Evolutionary conservation across 2,797 vertebrate species (phyloP), one percentile per base, ranked within the genome.

Genomic region (Artibeus lituratus): DNA sequence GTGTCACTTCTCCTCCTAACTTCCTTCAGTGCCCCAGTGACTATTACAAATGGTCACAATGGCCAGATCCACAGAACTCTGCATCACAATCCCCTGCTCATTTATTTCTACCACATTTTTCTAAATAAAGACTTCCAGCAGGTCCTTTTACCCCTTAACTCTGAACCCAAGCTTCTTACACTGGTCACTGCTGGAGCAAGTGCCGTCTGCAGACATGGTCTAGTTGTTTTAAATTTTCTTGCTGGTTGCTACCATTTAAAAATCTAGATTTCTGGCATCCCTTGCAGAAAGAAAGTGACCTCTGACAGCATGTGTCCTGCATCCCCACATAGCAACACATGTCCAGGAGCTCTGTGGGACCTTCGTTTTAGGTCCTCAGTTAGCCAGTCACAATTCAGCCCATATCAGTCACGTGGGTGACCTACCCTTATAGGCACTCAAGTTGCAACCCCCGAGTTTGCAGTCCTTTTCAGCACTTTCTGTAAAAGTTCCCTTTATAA

Each of bases 1-100:
- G 44, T 4, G 72, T 76, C 24, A 57, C 59, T 92, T 87, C n/a
- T 91, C 42, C 93, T 94, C 39, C 77, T 37, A 70, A 72, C 35
- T 65, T 80, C 69, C 74, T 51, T 72, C 67, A 62, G 42, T 24
- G 49, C 70, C 72, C 84, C 70, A 32, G 8, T 65, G 42, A 94
- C 62, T 65, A 18, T 35, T 29, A 53, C 10, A 78, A 83, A 37
- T 3, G 0, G 76, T 14, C 47, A 57, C 49, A 88, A 37, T 11
- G 42, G 4, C 29, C 39, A 59, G 70, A 82, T 84, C 62, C 67
- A 65, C n/a, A 73, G 8, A 74, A 84, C 0, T 42, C 69, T 42
- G 0, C 19, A 49, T 65, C 77, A 72, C 32, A 72, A 42, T n/a
- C 11, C 2, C 57, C 62, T n/a, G 5, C 47, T 57, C 47, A 42